These are phyloP conservation scores for Thyatira batis DNA, from an alignment of 2,888 invertebrate species.

Conservation along the genomic window DNA sequence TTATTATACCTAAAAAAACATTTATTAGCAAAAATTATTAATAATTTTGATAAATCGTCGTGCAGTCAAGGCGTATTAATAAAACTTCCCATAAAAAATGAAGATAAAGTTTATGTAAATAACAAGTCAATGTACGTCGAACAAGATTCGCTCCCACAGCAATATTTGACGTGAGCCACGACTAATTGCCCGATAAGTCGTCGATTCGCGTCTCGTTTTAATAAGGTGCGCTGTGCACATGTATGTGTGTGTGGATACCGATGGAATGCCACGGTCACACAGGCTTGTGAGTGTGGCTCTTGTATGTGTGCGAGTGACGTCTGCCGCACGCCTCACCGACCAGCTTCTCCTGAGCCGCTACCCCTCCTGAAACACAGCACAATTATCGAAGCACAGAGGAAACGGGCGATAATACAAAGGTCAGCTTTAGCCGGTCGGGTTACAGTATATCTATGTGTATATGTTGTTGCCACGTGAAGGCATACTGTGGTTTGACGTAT, in stretches of 20 bases:
- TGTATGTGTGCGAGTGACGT: slow-evolving; percentile 75
- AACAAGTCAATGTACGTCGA: slow-evolving; percentile 62
- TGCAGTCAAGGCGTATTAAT: neutral
- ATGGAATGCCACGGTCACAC: slow-evolving; percentile 80
- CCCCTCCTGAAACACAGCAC: slow-evolving; percentile 42
- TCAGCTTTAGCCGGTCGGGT: slow-evolving; percentile 48
- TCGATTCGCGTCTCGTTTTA: slow-evolving; percentile 82
- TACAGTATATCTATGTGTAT: slow-evolving; percentile 60
- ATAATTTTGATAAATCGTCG: too few species aligned
- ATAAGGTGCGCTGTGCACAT: slow-evolving; percentile 78
- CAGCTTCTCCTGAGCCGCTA: slow-evolving; percentile 46
- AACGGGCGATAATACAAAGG: slow-evolving; percentile 55
- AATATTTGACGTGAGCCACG: slow-evolving; percentile 72
- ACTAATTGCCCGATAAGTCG: slow-evolving; percentile 83
- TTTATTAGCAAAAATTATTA: neutral
- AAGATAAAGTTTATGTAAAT: slow-evolving; percentile 2
- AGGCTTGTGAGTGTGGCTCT: slow-evolving; percentile 48
- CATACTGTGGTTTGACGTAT: slow-evolving; percentile 55
- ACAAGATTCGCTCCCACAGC: slow-evolving; percentile 51
- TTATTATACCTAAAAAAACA: neutral
- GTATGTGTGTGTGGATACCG: slow-evolving; percentile 74
- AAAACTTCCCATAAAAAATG: neutral
- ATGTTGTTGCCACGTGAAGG: slow-evolving; percentile 78
- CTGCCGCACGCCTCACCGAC: slow-evolving; percentile 68
- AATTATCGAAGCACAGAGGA: slow-evolving; percentile 40